Percentiles rank a stretch among this genome's conserved stretches.
Evolutionary conservation across 2,113 vertebrate species (phyloP).

Genomic region (Limanda limanda): DNA sequence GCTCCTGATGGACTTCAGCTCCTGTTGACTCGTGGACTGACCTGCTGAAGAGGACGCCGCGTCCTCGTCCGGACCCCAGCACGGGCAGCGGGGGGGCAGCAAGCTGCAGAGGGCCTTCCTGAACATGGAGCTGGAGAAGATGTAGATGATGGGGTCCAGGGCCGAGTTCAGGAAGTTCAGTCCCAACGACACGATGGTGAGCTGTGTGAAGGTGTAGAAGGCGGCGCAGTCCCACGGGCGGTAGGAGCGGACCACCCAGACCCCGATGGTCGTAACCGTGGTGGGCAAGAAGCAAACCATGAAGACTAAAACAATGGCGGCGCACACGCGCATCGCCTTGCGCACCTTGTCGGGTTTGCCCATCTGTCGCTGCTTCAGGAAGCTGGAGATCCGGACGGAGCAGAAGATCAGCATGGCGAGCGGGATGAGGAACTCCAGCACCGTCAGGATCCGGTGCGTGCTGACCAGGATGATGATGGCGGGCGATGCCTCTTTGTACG

Average conservation of each 20-base stretch:
- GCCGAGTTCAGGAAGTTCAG: conserved; percentile 82
- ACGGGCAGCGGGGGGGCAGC: conserved; percentile 35
- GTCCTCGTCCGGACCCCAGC: neutral
- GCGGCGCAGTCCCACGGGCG: conserved; percentile 47
- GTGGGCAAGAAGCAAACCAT: conserved; percentile 80
- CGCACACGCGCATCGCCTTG: conserved; percentile 73
- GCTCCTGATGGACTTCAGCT: conserved; percentile 42
- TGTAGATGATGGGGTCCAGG: conserved; percentile 79
- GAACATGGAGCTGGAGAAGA: conserved; percentile 79
- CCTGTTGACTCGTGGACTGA: conserved; percentile 54
- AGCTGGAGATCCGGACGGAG: conserved; percentile 70
- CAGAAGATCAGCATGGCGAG: conserved; percentile 74
- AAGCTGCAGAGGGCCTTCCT: conserved; percentile 63
- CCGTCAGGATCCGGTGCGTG: conserved; percentile 69
- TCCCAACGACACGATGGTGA: conserved; percentile 76
- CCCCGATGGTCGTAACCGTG: conserved; percentile 67
- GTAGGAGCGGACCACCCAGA: conserved; percentile 41
- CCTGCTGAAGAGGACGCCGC: neutral
- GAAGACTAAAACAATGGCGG: conserved; percentile 67
- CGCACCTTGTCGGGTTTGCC: conserved; percentile 58
- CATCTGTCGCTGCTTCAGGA: conserved; percentile 60
- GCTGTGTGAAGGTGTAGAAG: conserved; percentile 63
- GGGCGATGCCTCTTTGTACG: conserved; percentile 46
- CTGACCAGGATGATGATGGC: conserved; percentile 60
- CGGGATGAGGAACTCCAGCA: conserved; percentile 68